phyloP scores from a whole-genome alignment of 2,113 vertebrate genomes.

The Noturus placidus region DNA sequence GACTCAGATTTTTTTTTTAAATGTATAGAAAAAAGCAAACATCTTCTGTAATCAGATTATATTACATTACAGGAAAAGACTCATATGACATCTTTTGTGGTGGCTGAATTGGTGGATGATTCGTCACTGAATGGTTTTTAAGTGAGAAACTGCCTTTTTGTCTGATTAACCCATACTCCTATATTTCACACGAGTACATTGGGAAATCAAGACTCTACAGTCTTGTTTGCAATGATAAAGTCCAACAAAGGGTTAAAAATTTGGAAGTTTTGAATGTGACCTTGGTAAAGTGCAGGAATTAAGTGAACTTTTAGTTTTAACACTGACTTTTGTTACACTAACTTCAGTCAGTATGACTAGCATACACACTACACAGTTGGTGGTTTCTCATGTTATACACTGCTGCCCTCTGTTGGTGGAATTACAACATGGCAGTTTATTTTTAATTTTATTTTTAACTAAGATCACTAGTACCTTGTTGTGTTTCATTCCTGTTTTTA shows the following conservation, averaged over 20 bases:
- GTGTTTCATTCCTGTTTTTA: background rate
- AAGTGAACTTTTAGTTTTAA: background rate
- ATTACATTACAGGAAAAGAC: background rate
- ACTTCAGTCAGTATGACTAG: background rate
- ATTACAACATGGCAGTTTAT: background rate
- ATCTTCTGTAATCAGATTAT: background rate
- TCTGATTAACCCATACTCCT: background rate
- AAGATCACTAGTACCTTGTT: background rate
- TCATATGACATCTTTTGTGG: background rate
- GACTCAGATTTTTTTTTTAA: background rate
- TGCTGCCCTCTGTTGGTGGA: slow-evolving; percentile 1
- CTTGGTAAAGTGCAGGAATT: background rate
- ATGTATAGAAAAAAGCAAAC: background rate
- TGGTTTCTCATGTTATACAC: background rate
- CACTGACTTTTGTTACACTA: background rate
- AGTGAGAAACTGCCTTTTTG: background rate
- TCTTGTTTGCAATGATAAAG: background rate
- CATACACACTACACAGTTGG: background rate
- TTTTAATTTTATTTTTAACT: background rate
- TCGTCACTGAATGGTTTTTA: background rate
- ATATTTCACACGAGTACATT: background rate
- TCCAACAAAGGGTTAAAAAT: background rate
- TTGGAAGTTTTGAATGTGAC: background rate
- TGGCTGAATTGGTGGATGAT: background rate
- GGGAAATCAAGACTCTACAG: background rate